Evolutionary conservation across 2,888 invertebrate genomes (phyloP).

Genomic region (Hemistola chrysoprasaria): DNA sequence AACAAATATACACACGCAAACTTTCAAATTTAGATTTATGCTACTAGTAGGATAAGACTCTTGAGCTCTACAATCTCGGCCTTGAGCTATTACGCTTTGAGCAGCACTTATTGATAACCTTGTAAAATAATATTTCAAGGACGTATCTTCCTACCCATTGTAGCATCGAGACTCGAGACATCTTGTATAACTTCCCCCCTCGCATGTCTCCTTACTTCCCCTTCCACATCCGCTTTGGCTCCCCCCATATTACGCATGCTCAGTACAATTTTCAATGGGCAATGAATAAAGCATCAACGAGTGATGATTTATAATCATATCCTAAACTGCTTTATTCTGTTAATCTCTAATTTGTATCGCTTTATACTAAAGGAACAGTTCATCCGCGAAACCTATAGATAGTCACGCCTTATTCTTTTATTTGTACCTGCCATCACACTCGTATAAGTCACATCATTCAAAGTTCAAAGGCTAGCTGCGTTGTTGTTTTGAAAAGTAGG

Average conservation of each 20-base stretch:
- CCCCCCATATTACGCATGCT: slow-evolving; percentile 46
- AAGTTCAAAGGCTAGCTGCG: slow-evolving; percentile 20
- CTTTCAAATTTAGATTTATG: too few relatives aligned
- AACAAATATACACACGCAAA: too few relatives aligned
- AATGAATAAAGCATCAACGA: slow-evolving; percentile 47
- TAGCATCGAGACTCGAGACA: slow-evolving; percentile 39
- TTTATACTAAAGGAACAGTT: slow-evolving; percentile 29
- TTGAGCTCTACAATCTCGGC: too few relatives aligned
- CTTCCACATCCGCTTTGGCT: slow-evolving; percentile 26
- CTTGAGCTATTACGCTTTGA: too few relatives aligned
- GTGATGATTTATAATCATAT: slow-evolving; percentile 42
- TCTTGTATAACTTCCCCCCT: slow-evolving; percentile 43
- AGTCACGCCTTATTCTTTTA: slow-evolving; percentile 55
- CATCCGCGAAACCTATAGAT: slow-evolving; percentile 53
- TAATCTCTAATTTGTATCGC: slow-evolving; percentile 41
- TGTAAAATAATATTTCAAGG: slow-evolving; percentile 62
- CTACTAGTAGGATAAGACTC: too few relatives aligned
- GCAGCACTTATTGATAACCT: slow-evolving; percentile 24
- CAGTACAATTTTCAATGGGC: slow-evolving; percentile 36
- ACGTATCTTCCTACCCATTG: slow-evolving; percentile 37
- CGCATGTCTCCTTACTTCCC: slow-evolving; percentile 35
- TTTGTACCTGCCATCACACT: slow-evolving; percentile 37
- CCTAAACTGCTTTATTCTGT: slow-evolving; percentile 27
- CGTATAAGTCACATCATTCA: too few relatives aligned
- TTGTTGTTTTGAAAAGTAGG: too few relatives aligned